Percentiles rank a stretch among this genome's conserved stretches.
phyloP scores from a whole-genome alignment of 1,140 invertebrate genomes.

The Zeugodacus cucurbitae region DNA sequence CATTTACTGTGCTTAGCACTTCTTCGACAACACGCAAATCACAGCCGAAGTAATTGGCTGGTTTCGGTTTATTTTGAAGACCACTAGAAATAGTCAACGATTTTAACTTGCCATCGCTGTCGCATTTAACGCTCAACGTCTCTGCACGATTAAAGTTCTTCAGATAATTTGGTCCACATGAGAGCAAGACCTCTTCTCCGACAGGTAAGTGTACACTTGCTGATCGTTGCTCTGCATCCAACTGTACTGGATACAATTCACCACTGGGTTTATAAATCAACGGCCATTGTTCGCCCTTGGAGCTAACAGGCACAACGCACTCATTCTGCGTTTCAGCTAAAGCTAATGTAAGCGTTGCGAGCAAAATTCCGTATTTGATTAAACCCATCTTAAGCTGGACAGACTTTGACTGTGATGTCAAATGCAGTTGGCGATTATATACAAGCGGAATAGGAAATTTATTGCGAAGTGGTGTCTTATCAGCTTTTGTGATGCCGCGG shows the following conservation, averaged over 20 bases:
- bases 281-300: slow-evolving; percentile 27
- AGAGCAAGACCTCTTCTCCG: slow-evolving; percentile 6
- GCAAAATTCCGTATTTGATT: neutral
- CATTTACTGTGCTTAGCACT: slow-evolving; percentile 25
- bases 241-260: slow-evolving; percentile 4
- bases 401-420: neutral
- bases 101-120: slow-evolving; percentile 21
- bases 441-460: neutral
- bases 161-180: slow-evolving; percentile 44
- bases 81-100: neutral
- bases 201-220: neutral
- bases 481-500: neutral
- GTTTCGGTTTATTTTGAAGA: neutral
- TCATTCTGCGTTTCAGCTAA: neutral
- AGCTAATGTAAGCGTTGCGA: neutral
- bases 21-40: slow-evolving; percentile 45
- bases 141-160: slow-evolving; percentile 19
- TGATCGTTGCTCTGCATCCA: neutral
- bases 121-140: slow-evolving; percentile 9
- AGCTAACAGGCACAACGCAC: neutral
- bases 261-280: slow-evolving; percentile 22
- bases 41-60: neutral
- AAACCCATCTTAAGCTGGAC: neutral
- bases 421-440: neutral
- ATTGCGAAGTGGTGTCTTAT: neutral